Base-by-base conservation (phyloP, 2,797 vertebrate genomes). In the Acipenser transmontanus region DNA sequence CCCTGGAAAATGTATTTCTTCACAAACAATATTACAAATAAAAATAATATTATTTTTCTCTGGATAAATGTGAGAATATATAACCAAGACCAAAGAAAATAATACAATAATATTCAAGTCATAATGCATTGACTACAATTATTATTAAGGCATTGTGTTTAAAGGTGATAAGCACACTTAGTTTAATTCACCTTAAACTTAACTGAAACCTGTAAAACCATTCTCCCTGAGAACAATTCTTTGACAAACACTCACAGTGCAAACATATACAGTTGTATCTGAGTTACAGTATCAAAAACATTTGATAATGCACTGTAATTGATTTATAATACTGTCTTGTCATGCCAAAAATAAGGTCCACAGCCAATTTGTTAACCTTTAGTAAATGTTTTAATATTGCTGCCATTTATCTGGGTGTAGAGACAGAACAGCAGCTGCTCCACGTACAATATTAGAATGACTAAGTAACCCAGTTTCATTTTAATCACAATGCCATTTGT, bases 401-500 rank as follows among this genome's bases (percentile, higher is more conserved):
- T 61, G 34, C 7, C 17, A 47, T n/a, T 64, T 65, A 59, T 6
- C 71, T 54, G 76, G 79, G 80, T 67, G 84, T 82, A 77, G 70
- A 77, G 34, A 4, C 34, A 34, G 34, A 34, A 34, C 34, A 34
- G 34, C 69, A 70, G 76, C 71, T 67, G 17, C 65, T 70, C 67
- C 71, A 79, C 71, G n/a, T 66, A 51, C 68, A 73, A 69, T 74
- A 71, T 76, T 59, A 65, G 62, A 64, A 65, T 82, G 81, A 83
- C 77, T 82, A 74, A 84, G 70, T 69, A 34, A 34, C 34, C 70
- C 68, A 68, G 59, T 66, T 75, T 79, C 74, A 81, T 72, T 68
- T 63, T 64, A 62, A 77, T 75, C 67, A 51, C 50, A 47, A 68
- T 78, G 81, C 79, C 79, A 85, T 79, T 51, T 84, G 83, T 82